Evolutionary conservation across 2,888 invertebrate genomes (phyloP).

Genomic region (Tridacna gigas): DNA sequence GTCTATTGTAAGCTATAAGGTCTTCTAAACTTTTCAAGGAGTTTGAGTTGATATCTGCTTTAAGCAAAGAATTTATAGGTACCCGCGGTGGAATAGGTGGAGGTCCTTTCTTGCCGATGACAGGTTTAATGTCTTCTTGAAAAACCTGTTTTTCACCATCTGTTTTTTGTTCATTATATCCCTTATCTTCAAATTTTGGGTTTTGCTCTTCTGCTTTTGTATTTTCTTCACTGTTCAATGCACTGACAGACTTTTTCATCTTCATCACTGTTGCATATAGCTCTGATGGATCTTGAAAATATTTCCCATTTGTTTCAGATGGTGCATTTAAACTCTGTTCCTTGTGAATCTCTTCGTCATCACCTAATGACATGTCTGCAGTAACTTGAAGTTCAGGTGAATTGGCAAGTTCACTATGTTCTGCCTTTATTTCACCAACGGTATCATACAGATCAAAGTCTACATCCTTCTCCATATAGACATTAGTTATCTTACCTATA

Average conservation of each 20-base stretch:
- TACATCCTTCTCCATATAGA: neutral
- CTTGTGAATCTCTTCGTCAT: neutral
- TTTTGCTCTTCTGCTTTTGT: neutral
- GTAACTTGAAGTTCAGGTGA: neutral
- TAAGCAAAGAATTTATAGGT: conserved; percentile 22
- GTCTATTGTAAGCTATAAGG: conserved; percentile 54
- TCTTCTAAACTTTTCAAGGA: conserved; percentile 69
- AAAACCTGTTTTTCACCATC: neutral
- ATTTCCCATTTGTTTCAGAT: conserved; percentile 22
- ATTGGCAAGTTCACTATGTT: neutral
- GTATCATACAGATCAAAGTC: conserved; percentile 11
- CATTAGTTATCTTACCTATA: neutral
- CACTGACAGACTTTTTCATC: conserved; percentile 14
- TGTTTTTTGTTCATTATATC: neutral
- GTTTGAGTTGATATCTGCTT: conserved; percentile 64
- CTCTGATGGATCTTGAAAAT: conserved; percentile 34
- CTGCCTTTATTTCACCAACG: conserved; percentile 7
- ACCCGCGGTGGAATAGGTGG: conserved; percentile 52
- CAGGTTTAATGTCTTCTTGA: neutral
- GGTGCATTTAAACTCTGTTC: neutral
- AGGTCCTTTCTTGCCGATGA: neutral
- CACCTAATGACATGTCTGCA: neutral
- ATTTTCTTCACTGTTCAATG: neutral
- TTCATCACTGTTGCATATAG: conserved; percentile 59
- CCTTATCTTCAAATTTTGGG: neutral